A percentile compares a stretch with the other conserved stretches of the same genome.
These are phyloP conservation scores for Penelope pileata DNA, from an alignment of 2,113 vertebrate genomes.

Conservation along the genomic window DNA sequence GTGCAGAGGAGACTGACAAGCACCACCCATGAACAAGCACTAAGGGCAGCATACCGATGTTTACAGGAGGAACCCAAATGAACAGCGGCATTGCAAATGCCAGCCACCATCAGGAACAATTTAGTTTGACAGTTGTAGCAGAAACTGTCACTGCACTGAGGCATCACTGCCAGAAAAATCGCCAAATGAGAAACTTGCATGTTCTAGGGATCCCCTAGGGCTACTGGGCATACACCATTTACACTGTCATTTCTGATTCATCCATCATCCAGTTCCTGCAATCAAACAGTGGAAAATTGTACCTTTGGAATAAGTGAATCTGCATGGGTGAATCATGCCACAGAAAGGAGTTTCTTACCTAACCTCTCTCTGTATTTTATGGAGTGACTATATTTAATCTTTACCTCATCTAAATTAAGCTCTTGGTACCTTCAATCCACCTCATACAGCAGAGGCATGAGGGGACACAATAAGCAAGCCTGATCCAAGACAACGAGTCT, in stretches of 20 bases:
- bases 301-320: slow-evolving; percentile 35
- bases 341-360: not conserved
- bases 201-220: slow-evolving; percentile 27
- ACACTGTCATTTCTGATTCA: slow-evolving; percentile 41
- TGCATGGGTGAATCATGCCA: not conserved
- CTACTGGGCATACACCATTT: slow-evolving; percentile 34
- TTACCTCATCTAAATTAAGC: not conserved
- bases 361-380: not conserved
- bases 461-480: not conserved
- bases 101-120: slow-evolving; percentile 51
- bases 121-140: slow-evolving; percentile 45
- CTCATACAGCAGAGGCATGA: not conserved
- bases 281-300: not conserved
- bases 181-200: slow-evolving; percentile 37
- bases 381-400: not conserved
- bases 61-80: slow-evolving; percentile 11
- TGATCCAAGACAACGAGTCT: not conserved
- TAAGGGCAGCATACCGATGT: not conserved
- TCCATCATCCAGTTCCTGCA: slow-evolving; percentile 1
- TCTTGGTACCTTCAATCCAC: not conserved
- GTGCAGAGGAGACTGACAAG: not conserved
- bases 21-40: not conserved
- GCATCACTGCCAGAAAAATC: slow-evolving; percentile 53
- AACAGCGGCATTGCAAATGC: slow-evolving; percentile 41
- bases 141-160: slow-evolving; percentile 38